phyloP scores from a whole-genome alignment of 2,888 invertebrate genomes.

The Drosophila aldrichi region DNA sequence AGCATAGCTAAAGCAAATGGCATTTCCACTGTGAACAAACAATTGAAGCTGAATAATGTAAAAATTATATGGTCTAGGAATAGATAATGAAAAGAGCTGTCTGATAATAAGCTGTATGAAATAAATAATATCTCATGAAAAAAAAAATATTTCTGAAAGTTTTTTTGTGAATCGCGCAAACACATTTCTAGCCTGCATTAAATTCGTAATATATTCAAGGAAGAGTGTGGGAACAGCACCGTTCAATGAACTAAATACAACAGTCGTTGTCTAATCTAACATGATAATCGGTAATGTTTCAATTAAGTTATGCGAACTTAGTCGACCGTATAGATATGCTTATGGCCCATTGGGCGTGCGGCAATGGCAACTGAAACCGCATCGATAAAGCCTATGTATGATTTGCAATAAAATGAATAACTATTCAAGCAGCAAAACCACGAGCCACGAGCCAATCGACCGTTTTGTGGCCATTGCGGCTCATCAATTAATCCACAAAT shows the following conservation, averaged over 20 bases:
- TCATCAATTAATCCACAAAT: constrained; percentile 40
- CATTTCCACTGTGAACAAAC: not conserved
- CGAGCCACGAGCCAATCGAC: constrained; percentile 1
- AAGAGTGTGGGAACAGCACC: not conserved
- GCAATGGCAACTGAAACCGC: not conserved
- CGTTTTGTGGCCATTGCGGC: constrained; percentile 18
- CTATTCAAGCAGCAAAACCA: constrained; percentile 30
- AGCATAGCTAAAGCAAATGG: not conserved
- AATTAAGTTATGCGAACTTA: not conserved
- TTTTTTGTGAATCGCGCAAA: not conserved
- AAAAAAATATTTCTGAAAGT: not conserved
- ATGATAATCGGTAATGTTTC: not conserved
- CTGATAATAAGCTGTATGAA: too few relatives aligned
- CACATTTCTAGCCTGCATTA: not conserved
- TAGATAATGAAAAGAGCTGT: too few relatives aligned
- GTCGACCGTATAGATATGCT: not conserved
- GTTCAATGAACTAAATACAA: not conserved
- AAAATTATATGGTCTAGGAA: too few relatives aligned
- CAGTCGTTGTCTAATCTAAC: not conserved
- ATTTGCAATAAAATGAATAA: constrained; percentile 17
- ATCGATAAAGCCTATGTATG: not conserved
- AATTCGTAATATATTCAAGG: not conserved
- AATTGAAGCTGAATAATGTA: not conserved
- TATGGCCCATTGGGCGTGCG: not conserved
- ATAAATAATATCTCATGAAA: too few relatives aligned